These are phyloP conservation scores for Simalia tracyae DNA, from an alignment of 2,797 vertebrate species.

Conservation along the genomic window DNA sequence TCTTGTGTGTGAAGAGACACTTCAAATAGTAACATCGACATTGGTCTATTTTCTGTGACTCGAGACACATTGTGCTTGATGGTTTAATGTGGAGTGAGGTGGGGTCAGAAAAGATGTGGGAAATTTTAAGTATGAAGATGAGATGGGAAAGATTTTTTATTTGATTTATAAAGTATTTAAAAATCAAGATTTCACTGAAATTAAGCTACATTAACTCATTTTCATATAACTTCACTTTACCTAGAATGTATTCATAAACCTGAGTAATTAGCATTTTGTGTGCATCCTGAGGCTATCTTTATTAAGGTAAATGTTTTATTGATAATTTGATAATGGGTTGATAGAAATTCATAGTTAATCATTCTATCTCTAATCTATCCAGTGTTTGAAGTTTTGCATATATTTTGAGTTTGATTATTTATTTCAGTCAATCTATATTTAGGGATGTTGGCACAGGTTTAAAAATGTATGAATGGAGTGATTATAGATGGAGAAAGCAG, in stretches of 20 bases:
- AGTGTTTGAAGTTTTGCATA: too few species aligned
- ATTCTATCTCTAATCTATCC: too few species aligned
- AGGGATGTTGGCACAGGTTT: too few species aligned
- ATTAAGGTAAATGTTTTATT: background rate
- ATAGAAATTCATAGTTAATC: too few species aligned
- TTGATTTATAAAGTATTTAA: background rate
- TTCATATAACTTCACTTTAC: background rate
- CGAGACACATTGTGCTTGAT: background rate
- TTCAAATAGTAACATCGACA: background rate
- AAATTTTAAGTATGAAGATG: background rate
- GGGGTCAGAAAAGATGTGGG: background rate
- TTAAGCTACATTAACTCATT: background rate
- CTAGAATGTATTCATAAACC: background rate
- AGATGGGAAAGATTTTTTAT: background rate
- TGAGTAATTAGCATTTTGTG: background rate
- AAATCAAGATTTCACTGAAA: background rate
- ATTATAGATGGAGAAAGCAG: too few species aligned
- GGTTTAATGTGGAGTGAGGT: background rate
- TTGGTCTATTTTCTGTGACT: background rate
- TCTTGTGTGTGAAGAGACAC: background rate
- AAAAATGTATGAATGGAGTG: too few species aligned
- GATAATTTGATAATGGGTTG: background rate
- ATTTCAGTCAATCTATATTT: too few species aligned
- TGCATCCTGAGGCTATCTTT: background rate
- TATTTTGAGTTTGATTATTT: too few species aligned